phyloP scores from a whole-genome alignment of 2,888 invertebrate genomes.

The Caenorhabditis afra region DNA sequence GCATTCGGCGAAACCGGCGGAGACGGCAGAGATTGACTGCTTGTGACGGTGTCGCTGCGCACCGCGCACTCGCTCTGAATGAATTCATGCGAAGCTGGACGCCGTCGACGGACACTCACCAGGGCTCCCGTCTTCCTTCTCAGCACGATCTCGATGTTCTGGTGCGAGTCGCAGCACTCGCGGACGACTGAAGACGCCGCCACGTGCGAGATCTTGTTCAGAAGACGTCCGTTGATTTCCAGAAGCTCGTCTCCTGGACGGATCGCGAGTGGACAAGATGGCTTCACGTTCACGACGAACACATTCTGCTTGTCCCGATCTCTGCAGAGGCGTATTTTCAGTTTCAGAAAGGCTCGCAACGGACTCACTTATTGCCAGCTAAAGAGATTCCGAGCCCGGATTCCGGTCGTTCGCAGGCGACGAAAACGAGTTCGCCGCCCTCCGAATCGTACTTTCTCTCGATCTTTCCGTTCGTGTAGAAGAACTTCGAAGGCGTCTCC shows the following conservation, averaged over 20 bases:
- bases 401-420: slow-evolving; percentile 86
- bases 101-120: too few species aligned
- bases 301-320: slow-evolving; percentile 84
- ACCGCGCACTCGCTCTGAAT: slow-evolving; percentile 65
- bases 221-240: slow-evolving; percentile 94
- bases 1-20: slow-evolving; percentile 30
- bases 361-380: slow-evolving; percentile 88
- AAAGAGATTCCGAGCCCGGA: slow-evolving; percentile 91
- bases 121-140: slow-evolving; percentile 63
- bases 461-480: slow-evolving; percentile 87
- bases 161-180: slow-evolving; percentile 76
- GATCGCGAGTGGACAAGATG: slow-evolving; percentile 88
- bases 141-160: slow-evolving; percentile 70
- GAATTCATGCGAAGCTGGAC: slow-evolving; percentile 12
- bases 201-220: slow-evolving; percentile 94
- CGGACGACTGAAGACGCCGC: slow-evolving; percentile 97
- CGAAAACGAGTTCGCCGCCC: slow-evolving; percentile 85
- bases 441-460: slow-evolving; percentile 92
- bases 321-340: too few species aligned
- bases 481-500: slow-evolving; percentile 83
- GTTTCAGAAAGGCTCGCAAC: background rate
- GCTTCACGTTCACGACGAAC: slow-evolving; percentile 95
- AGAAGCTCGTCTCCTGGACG: slow-evolving; percentile 94
- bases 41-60: slow-evolving; percentile 55
- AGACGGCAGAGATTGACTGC: slow-evolving; percentile 41